phyloP scores from a whole-genome alignment of 2,113 vertebrate genomes.

The Enhydra lutris region DNA sequence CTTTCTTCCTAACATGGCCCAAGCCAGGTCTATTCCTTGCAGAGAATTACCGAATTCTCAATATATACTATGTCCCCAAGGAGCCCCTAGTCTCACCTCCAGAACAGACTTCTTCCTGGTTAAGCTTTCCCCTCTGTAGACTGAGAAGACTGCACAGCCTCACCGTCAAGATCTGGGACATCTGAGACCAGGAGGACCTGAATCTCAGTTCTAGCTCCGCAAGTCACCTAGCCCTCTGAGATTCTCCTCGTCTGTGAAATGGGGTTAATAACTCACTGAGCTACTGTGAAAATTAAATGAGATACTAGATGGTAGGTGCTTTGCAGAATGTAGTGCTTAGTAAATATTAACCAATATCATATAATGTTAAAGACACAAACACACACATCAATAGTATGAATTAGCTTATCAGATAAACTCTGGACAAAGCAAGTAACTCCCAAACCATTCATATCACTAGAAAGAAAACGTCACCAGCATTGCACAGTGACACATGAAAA shows the following conservation, averaged over 20 bases:
- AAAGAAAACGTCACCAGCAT: not conserved
- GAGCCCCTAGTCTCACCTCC: accelerated
- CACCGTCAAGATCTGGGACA: not conserved
- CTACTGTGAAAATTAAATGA: not conserved
- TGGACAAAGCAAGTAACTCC: not conserved
- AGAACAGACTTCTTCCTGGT: not conserved
- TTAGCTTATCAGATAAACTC: not conserved
- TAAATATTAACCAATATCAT: not conserved
- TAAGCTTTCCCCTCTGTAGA: not conserved
- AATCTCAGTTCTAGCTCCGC: not conserved
- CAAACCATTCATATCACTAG: not conserved
- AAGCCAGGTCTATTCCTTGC: not conserved
- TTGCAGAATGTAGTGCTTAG: not conserved
- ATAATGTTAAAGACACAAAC: not conserved
- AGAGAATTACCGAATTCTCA: not conserved
- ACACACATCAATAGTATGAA: not conserved
- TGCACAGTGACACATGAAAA: not conserved
- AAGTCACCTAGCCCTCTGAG: not conserved
- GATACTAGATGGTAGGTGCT: not conserved
- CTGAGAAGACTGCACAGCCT: not conserved
- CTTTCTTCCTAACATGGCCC: not conserved
- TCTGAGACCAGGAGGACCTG: not conserved
- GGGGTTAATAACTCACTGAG: not conserved
- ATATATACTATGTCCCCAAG: accelerated
- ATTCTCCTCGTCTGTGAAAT: not conserved